Base-by-base conservation (phyloP, 2,113 vertebrate genomes). In the Ptilonorhynchus violaceus region DNA sequence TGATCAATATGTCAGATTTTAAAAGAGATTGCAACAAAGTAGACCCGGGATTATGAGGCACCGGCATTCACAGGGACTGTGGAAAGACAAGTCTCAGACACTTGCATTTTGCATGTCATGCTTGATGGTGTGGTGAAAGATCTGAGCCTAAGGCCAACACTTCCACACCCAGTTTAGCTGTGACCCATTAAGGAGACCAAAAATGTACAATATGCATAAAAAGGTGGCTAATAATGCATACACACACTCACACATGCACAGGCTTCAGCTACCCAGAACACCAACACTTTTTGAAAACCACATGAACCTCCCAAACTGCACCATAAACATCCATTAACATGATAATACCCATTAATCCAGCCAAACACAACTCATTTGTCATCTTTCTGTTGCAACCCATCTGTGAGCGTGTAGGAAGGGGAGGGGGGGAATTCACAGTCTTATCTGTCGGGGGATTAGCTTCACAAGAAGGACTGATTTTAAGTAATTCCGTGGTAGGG, bases 281-380 rank as follows among this genome's bases (percentile, higher is more conserved):
- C 95, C 92, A 95, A 91, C 84, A 97, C 93, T 96, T 98, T 91
- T 88, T 76, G 85, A 96, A 96, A 97, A 89, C 86, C 96, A 90
- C 93, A 80, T 83, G 96, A 98, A 97, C 97, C 91, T 96, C 95
- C 96, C 96, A 97, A 98, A 98, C 96, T 96, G 95, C 96, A 98
- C 98, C 97, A 95, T 98, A 98, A 98, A 96, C 97, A 98, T 63
- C 97, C 96, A 98, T 98, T 98, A 98, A 97, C 97, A 98, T 98
- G 98, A 98, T 98, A 98, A 98, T 98, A 96, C 79, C 91, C 98
- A 98, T 98, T 98, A 98, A 98, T 98, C 98, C 98, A 93, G 58
- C 96, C 98, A 98, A 98, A 98, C 95, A 98, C 97, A 98, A 98
- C 97, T 98, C 98, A 98, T 98, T 98, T 98, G 98, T 98, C 98